Base-by-base conservation (phyloP, 2,113 vertebrate genomes). In the Cavia porcellus region DNA sequence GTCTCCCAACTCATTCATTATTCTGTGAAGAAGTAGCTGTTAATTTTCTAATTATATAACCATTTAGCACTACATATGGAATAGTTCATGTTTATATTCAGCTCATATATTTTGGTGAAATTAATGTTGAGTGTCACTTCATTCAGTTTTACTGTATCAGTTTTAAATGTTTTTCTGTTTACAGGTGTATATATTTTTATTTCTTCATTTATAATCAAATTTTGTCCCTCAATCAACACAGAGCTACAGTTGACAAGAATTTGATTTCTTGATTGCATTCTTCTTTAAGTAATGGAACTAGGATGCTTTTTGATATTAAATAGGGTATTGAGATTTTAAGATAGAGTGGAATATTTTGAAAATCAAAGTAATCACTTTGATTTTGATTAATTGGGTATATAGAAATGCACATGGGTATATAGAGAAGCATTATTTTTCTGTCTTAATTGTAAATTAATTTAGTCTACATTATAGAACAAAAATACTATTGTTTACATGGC, bases 91-190 rank as follows among this genome's bases (percentile, higher is more conserved):
- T 97, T 97, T 92, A 12, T 90, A 12, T 66, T 59, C 55, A 90
- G 47, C n/a, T 90, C 62, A 52, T 91, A 52, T 68, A 24, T 6
- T 52, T n/a, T 95, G 59, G 45, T 79, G 3, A 79, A 96, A 85
- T 97, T 97, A 95, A 94, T 89, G 50, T 80, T 90, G 47, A 92
- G 11, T 93, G 12, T 86, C 83, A 86, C 81, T 72, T 86, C 32
- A 25, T 93, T 89, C 35, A 80, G 25, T 82, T 97, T 94, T 96
- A 20, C 30, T 42, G 7, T 91, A 66, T 91, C 87, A 62, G 7
- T 92, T 90, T 90, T 92, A 85, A 82, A 17, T 90, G 64, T 95
- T 90, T 74, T 97, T 50, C 24, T 82, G 0, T 98, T 97, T 70
- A 15, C 57, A n/a, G 86, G 1, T 94, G 61, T 81, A 57, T 47